Base-by-base conservation (phyloP, 2,888 invertebrate genomes). In the Lamellibrachia satsuma region DNA sequence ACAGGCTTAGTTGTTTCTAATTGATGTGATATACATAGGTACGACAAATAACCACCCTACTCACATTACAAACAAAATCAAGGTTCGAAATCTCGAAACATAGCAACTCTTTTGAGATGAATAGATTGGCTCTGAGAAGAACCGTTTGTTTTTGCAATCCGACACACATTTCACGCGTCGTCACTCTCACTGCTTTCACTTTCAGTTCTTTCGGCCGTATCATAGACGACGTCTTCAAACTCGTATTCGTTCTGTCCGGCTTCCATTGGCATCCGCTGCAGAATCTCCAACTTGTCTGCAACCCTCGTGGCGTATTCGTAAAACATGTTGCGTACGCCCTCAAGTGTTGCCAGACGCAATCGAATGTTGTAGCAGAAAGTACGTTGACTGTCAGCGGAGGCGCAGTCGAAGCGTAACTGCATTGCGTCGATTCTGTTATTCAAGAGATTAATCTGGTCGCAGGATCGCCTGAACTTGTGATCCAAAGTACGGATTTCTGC, bases 341-440 rank as follows among this genome's bases (percentile, higher is more conserved):
- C 75, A 3, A 75, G 22, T 22, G 75, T 75, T 22, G 75, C 75
- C 91, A 91, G 57, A 55, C 91, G 51, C 27, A 91, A 27, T 52
- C 91, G 51, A 52, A 91, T 27, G 91, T 51, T 91, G 91, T 91
- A 91, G 52, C 52, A 2, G n/a, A 91, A 55, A 4, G 52, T 57
- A 1, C 52, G 51, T n/a, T 91, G 52, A 3, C 52, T 52, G 27
- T 52, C 11, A 7, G 51, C 91, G n/a, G 52, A 22, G 27, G 91
- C 91, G 52, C 91, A 55, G 52, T 91, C 57, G 91, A 55, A 91
- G 8, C 91, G 91, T 52, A 51, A 27, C 15, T 52, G 51, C 57
- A 91, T 91, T 4, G 22, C 91, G 3, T 52, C 52, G 52, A 91
- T 52, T 4, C n/a, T 52, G 8, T 57, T 52, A 52, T 91, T 57